Conservation (phyloP, 2,888 invertebrate genomes). For the Leuctra nigra region DNA sequence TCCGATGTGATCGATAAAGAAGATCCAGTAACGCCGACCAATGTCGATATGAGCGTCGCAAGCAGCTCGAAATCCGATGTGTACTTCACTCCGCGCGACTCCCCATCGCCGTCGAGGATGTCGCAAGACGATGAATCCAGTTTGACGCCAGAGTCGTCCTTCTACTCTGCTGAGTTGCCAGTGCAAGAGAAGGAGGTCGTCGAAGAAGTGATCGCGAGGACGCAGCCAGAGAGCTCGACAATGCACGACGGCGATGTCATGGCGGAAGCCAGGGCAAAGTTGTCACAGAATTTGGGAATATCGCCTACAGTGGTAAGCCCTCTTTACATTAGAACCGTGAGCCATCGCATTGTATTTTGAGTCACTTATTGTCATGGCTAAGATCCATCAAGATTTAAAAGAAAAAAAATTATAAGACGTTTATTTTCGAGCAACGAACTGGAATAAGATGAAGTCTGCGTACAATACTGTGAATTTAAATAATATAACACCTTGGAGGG, state of each 20-base stretch:
- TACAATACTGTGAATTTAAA: too few relatives aligned
- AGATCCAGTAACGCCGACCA: background rate
- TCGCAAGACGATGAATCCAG: background rate
- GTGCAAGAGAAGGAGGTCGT: conserved; percentile 2
- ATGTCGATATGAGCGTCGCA: background rate
- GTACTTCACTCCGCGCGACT: conserved; percentile 33
- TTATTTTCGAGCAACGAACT: too few relatives aligned
- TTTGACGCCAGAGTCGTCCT: background rate
- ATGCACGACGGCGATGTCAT: conserved; percentile 20
- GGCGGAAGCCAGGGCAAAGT: conserved; percentile 28
- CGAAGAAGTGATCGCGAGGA: background rate
- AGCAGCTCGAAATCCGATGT: background rate
- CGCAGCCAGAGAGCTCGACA: conserved; percentile 5
- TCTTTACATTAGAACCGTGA: too few relatives aligned
- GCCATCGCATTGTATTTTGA: too few relatives aligned
- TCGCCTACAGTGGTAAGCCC: background rate
- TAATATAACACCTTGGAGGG: too few relatives aligned
- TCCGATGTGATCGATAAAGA: background rate
- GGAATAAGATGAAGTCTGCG: too few relatives aligned
- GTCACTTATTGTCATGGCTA: too few relatives aligned
- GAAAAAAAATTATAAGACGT: too few relatives aligned
- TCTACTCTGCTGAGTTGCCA: background rate
- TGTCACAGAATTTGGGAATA: conserved; percentile 24
- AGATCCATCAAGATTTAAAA: too few relatives aligned
- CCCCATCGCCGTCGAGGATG: conserved; percentile 30